phyloP scores from a whole-genome alignment of 2,797 vertebrate genomes.

The Aplochiton taeniatus region DNA sequence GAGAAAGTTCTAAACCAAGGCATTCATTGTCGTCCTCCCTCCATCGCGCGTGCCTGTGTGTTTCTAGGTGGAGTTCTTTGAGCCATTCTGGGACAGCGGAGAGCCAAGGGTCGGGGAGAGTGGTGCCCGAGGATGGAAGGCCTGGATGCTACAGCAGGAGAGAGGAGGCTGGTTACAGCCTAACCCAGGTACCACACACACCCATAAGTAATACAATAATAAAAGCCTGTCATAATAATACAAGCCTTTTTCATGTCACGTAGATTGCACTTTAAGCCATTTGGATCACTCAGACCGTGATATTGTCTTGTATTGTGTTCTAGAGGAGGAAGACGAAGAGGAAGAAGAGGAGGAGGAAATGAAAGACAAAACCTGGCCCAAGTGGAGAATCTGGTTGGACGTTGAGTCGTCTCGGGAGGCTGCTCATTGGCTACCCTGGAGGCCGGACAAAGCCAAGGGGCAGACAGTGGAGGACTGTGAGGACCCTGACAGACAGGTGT shows the following conservation, averaged over 20 bases:
- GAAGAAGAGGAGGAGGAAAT: conserved; percentile 86
- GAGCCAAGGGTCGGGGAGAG: conserved; percentile 90
- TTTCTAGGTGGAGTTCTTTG: conserved; percentile 92
- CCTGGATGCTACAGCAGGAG: conserved; percentile 97
- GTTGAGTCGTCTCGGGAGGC: conserved; percentile 86
- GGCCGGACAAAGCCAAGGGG: conserved; percentile 87
- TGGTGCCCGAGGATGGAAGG: conserved; percentile 90
- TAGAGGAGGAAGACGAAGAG: conserved; percentile 81
- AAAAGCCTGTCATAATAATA: too few species aligned
- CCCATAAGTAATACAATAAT: not conserved
- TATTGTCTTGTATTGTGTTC: conserved; percentile 7
- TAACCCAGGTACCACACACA: conserved; percentile 70
- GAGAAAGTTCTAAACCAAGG: too few species aligned
- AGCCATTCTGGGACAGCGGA: conserved; percentile 97
- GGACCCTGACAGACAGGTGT: conserved; percentile 95
- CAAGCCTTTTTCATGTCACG: too few species aligned
- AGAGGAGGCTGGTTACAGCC: conserved; percentile 90
- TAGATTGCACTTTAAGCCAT: too few species aligned
- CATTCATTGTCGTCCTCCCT: not conserved
- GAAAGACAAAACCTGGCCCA: conserved; percentile 83
- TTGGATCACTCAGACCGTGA: not conserved
- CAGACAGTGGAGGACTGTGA: conserved; percentile 94
- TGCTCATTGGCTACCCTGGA: conserved; percentile 92
- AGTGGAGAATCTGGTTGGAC: conserved; percentile 85
- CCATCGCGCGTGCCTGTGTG: not conserved